Percentiles rank a stretch among this genome's conserved stretches.
Evolutionary conservation across 1,140 invertebrate species (phyloP).

Genomic region (Drosophila parvula): DNA sequence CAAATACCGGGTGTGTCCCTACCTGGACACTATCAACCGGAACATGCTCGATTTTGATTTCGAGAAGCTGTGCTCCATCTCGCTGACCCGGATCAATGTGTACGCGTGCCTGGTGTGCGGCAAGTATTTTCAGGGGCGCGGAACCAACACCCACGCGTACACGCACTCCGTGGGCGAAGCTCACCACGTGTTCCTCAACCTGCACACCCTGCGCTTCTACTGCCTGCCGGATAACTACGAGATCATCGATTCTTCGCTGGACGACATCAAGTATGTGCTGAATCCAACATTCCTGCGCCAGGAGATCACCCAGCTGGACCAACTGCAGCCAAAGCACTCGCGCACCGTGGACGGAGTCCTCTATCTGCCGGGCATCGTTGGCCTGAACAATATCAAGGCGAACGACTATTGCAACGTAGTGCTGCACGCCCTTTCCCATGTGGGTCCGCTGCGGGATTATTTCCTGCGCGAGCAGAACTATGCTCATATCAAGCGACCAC

Average conservation of each 20-base stretch:
- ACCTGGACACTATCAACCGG: conserved; percentile 98
- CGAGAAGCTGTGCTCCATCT: conserved; percentile 99
- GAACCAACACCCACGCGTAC: conserved; percentile 99
- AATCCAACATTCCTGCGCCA: conserved; percentile 97
- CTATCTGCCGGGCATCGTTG: conserved; percentile 98
- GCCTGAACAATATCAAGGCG: conserved; percentile 99
- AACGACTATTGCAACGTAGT: conserved; percentile 99
- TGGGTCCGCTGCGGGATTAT: conserved; percentile 96
- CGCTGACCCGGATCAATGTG: conserved; percentile 98
- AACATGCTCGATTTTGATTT: conserved; percentile 99
- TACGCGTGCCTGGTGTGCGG: conserved; percentile 99
- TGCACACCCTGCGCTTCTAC: conserved; percentile 99
- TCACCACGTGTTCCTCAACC: conserved; percentile 99
- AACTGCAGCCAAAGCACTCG: conserved; percentile 91
- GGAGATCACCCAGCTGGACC: conserved; percentile 91
- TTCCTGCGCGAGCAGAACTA: conserved; percentile 98
- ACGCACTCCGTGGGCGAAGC: conserved; percentile 98
- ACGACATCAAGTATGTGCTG: conserved; percentile 99
- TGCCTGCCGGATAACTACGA: conserved; percentile 99
- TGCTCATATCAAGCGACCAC: conserved; percentile 93
- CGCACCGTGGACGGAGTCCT: conserved; percentile 96
- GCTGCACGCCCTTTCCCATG: conserved; percentile 97
- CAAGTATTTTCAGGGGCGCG: conserved; percentile 99
- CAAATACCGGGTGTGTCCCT: conserved; percentile 90
- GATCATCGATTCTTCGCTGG: conserved; percentile 99